A percentile compares a stretch with the other conserved stretches of the same genome.
Conservation (phyloP, 2,113 vertebrate species). For the Oreotragus oreotragus region DNA sequence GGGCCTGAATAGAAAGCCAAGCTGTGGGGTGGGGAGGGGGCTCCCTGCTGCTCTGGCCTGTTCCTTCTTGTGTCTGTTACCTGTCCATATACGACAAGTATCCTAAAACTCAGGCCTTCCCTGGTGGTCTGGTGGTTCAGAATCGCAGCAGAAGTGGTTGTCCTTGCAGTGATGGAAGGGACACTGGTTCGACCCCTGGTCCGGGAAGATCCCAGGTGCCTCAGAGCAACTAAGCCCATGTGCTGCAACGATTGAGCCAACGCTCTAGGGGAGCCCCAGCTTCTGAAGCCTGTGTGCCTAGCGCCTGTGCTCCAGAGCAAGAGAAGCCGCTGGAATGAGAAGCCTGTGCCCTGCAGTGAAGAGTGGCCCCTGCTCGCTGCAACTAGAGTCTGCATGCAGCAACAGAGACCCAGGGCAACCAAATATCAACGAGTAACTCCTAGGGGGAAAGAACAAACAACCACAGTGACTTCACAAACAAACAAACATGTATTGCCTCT, state of each 20-base stretch:
- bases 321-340: neutral
- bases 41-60: neutral
- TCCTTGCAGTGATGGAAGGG: neutral
- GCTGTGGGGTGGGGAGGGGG: neutral
- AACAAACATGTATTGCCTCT: neutral
- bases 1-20: neutral
- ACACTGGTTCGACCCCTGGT: neutral
- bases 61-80: neutral
- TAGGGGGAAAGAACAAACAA: neutral
- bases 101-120: neutral
- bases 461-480: neutral
- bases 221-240: neutral
- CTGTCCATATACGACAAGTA: neutral
- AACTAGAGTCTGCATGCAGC: neutral
- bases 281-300: neutral
- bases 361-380: neutral
- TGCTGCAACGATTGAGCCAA: neutral
- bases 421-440: no score
- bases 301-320: neutral
- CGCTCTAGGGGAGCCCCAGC: neutral
- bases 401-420: neutral
- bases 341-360: neutral
- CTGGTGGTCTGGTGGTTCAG: neutral
- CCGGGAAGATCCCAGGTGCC: neutral
- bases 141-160: neutral